phyloP scores from a whole-genome alignment of 2,113 vertebrate species.

The Actinemys pallida region DNA sequence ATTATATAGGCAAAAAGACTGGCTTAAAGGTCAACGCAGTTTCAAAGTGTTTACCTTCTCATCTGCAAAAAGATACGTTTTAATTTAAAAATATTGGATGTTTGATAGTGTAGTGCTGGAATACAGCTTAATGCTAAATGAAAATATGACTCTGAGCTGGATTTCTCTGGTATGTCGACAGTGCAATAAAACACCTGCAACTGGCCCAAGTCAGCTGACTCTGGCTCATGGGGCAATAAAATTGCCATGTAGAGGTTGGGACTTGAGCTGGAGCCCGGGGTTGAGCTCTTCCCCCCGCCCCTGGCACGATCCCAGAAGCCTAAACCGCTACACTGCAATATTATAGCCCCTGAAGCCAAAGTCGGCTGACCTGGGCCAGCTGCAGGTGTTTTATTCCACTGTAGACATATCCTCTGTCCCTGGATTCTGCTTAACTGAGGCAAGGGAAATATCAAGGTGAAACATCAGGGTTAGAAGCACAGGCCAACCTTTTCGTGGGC shows the following conservation, averaged over 20 bases:
- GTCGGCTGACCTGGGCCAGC: neutral
- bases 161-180: neutral
- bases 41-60: constrained; percentile 17
- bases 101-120: constrained; percentile 36
- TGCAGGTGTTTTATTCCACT: neutral
- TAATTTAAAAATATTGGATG: constrained; percentile 30
- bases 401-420: neutral
- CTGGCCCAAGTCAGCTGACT: neutral
- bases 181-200: neutral
- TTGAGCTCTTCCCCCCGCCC: neutral
- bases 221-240: neutral
- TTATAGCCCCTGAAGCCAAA: neutral
- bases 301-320: neutral
- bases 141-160: neutral
- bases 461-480: neutral
- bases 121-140: neutral
- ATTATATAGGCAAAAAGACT: neutral
- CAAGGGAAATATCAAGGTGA: constrained; percentile 23
- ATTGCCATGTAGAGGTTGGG: neutral
- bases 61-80: constrained; percentile 15
- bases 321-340: neutral
- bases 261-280: neutral
- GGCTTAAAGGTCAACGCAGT: neutral
- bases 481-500: neutral
- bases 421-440: neutral